Evolutionary conservation across 2,113 vertebrate species (phyloP).

Genomic region (Phaethornis superciliosus): DNA sequence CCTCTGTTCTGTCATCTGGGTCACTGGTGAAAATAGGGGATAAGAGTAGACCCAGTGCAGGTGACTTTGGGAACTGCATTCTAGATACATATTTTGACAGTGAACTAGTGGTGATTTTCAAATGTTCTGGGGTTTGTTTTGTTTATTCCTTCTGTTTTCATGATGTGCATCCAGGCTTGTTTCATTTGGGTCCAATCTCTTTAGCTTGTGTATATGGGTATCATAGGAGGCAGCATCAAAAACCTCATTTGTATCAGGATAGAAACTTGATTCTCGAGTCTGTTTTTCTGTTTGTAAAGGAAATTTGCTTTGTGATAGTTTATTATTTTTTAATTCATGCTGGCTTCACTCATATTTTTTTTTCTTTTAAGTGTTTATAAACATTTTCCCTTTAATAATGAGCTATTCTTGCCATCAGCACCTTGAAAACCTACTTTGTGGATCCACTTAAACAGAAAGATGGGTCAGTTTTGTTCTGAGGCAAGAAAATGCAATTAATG

Average conservation of each 20-base stretch:
- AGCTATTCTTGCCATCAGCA: background rate
- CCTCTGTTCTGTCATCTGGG: background rate
- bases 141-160: background rate
- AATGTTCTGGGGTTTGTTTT: background rate
- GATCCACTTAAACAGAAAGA: background rate
- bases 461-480: background rate
- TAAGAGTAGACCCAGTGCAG: background rate
- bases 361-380: background rate
- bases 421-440: background rate
- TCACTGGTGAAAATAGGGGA: background rate
- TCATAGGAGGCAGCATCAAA: background rate
- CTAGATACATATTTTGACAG: background rate
- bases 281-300: background rate
- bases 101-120: background rate
- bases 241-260: background rate
- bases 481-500: background rate
- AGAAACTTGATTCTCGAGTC: background rate
- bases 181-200: background rate
- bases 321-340: background rate
- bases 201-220: accelerated
- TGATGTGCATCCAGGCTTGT: background rate
- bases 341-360: background rate
- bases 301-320: background rate
- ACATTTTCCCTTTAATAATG: background rate
- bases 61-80: slow-evolving; percentile 10